A percentile compares a stretch with the other conserved stretches of the same genome.
Evolutionary conservation across 2,113 vertebrate species (phyloP).

Genomic region (Quiscalus mexicanus): DNA sequence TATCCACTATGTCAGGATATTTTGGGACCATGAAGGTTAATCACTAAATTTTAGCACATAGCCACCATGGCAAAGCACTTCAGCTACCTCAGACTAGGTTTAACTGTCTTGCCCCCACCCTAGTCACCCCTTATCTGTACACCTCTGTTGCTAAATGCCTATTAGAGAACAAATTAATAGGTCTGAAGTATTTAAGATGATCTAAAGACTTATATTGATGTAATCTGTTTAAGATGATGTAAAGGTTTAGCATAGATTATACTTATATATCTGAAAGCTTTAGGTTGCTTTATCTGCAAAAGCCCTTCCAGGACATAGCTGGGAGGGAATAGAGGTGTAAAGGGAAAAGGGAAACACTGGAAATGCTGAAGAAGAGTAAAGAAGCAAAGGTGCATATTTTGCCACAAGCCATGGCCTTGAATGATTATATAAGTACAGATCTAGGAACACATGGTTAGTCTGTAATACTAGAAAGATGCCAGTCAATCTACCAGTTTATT

Average conservation of each 20-base stretch:
- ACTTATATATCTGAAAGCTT: background rate
- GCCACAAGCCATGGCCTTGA: background rate
- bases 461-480: background rate
- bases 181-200: slow-evolving; percentile 26
- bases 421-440: background rate
- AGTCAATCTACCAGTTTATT: background rate
- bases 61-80: background rate
- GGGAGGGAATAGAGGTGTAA: background rate
- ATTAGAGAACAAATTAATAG: slow-evolving; percentile 41
- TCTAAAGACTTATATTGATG: slow-evolving; percentile 24
- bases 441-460: background rate
- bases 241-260: slow-evolving; percentile 51
- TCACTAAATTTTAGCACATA: background rate
- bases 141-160: background rate
- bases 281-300: slow-evolving; percentile 21
- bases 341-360: background rate
- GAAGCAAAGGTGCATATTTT: background rate
- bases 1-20: background rate
- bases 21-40: background rate
- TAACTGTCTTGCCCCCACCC: background rate
- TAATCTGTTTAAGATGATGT: slow-evolving; percentile 48
- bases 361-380: background rate
- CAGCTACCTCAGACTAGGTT: background rate
- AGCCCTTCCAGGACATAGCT: background rate
- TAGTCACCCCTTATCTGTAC: background rate